phyloP scores from a whole-genome alignment of 92 coral and sea anemone species.

The Porites lobata region DNA sequence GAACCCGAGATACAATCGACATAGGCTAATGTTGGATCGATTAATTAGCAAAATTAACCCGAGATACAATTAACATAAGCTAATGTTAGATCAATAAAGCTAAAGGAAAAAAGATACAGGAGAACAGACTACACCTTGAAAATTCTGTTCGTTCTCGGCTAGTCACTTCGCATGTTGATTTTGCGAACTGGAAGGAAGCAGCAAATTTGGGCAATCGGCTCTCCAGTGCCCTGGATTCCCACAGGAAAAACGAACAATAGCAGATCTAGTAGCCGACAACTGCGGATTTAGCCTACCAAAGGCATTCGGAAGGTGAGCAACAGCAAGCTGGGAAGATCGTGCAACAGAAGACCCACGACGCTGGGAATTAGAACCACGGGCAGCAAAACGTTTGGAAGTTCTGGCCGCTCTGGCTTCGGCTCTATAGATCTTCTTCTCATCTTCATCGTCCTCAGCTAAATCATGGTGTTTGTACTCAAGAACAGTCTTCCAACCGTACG shows the following conservation, averaged over 20 bases:
- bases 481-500: constrained; percentile 63
- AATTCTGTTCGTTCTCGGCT: no score
- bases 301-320: no score
- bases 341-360: neutral
- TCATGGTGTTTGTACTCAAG: constrained; percentile 11
- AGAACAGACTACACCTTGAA: no score
- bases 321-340: neutral
- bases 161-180: no score
- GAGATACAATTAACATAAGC: no score
- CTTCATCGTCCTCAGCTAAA: constrained; percentile 12
- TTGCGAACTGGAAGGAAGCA: no score
- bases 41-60: no score
- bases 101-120: no score
- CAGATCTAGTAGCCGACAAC: neutral
- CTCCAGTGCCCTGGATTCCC: constrained; percentile 46
- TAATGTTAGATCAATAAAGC: no score
- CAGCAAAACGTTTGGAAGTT: neutral
- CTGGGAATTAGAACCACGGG: neutral
- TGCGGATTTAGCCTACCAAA: constrained; percentile 3
- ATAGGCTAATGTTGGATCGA: no score
- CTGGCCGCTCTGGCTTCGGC: constrained; percentile 5
- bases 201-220: constrained; percentile 21
- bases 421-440: neutral
- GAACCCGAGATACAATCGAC: no score
- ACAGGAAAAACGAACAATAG: constrained; percentile 35